These are phyloP conservation scores for Zaprionus ornatus DNA, from an alignment of 1,140 invertebrate species.

Conservation along the genomic window DNA sequence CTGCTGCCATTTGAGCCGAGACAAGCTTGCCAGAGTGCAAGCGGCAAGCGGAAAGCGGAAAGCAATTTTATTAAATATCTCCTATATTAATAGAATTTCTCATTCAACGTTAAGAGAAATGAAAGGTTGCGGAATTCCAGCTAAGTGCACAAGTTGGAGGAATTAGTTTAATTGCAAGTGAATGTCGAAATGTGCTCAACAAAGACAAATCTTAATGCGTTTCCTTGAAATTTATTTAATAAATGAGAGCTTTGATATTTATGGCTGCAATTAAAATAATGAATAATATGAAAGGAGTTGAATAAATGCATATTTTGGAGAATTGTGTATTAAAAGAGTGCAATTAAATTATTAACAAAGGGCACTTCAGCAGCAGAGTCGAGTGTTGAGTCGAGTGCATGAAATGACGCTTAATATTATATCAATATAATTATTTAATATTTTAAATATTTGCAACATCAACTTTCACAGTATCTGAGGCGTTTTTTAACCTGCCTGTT, in stretches of 20 bases:
- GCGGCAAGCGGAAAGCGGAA: background rate
- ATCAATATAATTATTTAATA: too few species aligned
- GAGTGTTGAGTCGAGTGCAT: too few species aligned
- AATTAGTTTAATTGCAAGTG: background rate
- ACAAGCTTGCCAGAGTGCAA: background rate
- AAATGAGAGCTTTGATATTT: background rate
- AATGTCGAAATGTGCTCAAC: background rate
- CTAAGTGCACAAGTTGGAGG: background rate
- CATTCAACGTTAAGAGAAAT: background rate
- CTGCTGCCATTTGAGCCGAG: conserved; percentile 3
- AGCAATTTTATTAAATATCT: conserved; percentile 7
- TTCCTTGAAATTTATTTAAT: background rate
- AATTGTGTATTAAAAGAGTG: background rate
- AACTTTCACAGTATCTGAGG: too few species aligned
- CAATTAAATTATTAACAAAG: background rate
- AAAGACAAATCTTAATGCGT: background rate
- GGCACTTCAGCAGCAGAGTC: background rate
- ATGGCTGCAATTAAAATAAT: background rate
- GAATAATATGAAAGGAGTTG: background rate
- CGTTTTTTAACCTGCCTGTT: too few species aligned
- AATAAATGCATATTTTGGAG: background rate
- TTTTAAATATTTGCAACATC: too few species aligned
- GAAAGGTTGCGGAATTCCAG: background rate
- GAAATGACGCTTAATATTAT: too few species aligned
- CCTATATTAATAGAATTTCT: background rate